phyloP scores from a whole-genome alignment of 2,797 vertebrate genomes.

The Premnoplex brunnescens region DNA sequence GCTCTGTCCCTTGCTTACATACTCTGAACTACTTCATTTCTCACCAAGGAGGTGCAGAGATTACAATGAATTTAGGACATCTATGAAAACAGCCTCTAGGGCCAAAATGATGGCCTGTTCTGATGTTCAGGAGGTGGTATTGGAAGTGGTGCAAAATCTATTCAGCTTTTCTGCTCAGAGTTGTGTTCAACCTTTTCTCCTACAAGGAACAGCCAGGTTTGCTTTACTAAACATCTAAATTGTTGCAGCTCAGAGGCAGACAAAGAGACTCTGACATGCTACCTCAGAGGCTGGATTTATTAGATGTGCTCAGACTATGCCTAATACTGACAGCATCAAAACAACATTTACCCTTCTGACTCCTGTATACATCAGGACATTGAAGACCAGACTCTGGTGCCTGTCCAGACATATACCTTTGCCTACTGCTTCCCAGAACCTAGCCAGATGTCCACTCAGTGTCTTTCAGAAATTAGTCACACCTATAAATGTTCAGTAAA shows the following conservation, averaged over 20 bases:
- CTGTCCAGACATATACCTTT: constrained; percentile 39
- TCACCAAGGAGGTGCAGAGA: background rate
- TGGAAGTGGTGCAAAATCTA: background rate
- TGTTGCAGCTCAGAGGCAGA: constrained; percentile 31
- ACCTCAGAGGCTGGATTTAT: constrained; percentile 27
- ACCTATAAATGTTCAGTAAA: background rate
- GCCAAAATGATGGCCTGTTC: background rate
- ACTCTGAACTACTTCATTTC: background rate
- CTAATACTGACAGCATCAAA: constrained; percentile 38
- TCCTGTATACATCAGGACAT: constrained; percentile 33
- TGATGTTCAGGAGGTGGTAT: background rate
- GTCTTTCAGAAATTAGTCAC: constrained; percentile 45
- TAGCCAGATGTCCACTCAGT: constrained; percentile 29
- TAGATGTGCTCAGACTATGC: constrained; percentile 16
- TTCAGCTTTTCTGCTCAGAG: background rate
- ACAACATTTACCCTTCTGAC: constrained; percentile 36
- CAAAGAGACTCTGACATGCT: constrained; percentile 7
- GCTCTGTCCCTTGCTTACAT: background rate
- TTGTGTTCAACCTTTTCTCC: background rate
- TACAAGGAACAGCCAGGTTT: background rate
- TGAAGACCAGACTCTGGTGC: constrained; percentile 10
- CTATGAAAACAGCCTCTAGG: background rate
- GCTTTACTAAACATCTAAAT: background rate
- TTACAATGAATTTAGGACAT: background rate
- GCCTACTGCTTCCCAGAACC: constrained; percentile 25